phyloP scores from a whole-genome alignment of 2,797 vertebrate genomes.

The Botia kubotai region DNA sequence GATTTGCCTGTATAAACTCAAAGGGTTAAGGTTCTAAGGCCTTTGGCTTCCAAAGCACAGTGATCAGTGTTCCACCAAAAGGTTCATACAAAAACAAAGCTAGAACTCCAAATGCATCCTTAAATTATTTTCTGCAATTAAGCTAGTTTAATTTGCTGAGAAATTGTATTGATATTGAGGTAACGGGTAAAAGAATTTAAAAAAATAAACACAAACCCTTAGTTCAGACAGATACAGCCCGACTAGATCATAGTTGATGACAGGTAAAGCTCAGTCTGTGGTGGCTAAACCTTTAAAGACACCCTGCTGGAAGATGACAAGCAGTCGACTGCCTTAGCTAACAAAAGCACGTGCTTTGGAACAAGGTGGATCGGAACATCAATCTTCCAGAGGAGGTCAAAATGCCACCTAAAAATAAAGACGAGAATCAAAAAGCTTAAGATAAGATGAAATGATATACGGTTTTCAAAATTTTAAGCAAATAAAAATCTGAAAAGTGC shows the following conservation, averaged over 20 bases:
- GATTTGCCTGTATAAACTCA: conserved; percentile 83
- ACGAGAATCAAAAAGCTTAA: conserved; percentile 29
- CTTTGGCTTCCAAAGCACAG: conserved; percentile 93
- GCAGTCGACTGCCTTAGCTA: conserved; percentile 84
- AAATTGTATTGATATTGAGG: not conserved
- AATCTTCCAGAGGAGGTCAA: conserved; percentile 90
- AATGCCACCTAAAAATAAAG: conserved; percentile 80
- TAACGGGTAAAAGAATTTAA: not conserved
- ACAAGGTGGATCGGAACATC: conserved; percentile 90
- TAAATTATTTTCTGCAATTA: conserved; percentile 2
- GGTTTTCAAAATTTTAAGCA: no score
- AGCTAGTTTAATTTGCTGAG: not conserved
- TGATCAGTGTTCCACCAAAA: conserved; percentile 88
- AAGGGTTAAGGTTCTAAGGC: conserved; percentile 87
- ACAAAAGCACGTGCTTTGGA: conserved; percentile 86
- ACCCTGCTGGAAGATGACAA: conserved; percentile 78
- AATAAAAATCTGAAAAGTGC: no score
- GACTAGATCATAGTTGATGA: conserved; percentile 91
- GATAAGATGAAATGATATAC: no score
- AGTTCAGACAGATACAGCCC: conserved; percentile 86
- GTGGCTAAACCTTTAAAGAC: conserved; percentile 40
- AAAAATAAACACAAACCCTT: conserved; percentile 72
- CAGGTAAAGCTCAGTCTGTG: conserved; percentile 78
- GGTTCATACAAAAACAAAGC: conserved; percentile 94
- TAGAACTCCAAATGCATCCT: conserved; percentile 89